A percentile compares a stretch with the other conserved stretches of the same genome.
Evolutionary conservation across 2,797 vertebrate genomes (phyloP).

Genomic region (Eulemur coronatus): DNA sequence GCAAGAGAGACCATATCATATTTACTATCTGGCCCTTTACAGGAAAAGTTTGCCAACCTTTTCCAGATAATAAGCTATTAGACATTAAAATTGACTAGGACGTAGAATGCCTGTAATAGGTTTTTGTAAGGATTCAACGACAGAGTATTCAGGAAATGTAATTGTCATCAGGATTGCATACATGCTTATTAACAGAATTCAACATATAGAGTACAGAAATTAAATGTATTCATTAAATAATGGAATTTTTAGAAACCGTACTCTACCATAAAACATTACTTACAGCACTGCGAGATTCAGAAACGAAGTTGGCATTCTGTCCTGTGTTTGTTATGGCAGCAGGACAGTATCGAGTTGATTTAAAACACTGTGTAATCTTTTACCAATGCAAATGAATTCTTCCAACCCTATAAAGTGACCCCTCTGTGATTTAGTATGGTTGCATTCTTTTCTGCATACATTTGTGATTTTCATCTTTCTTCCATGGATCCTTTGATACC

Average conservation of each 20-base stretch:
- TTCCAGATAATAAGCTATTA: background rate
- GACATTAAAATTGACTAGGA: background rate
- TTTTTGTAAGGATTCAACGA: background rate
- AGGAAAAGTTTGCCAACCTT: background rate
- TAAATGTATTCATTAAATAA: background rate
- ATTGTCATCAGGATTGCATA: background rate
- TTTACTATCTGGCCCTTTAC: background rate
- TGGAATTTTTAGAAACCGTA: background rate
- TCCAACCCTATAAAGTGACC: background rate
- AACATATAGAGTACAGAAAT: background rate
- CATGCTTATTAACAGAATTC: background rate
- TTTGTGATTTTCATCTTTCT: background rate
- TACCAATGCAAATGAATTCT: background rate
- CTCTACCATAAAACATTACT: background rate
- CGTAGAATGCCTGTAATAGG: background rate
- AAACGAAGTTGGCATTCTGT: background rate
- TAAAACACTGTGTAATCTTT: background rate
- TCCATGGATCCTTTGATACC: too few relatives aligned
- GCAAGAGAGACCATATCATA: background rate
- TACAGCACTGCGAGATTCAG: background rate
- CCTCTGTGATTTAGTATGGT: background rate
- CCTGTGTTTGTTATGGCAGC: background rate
- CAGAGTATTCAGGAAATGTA: background rate
- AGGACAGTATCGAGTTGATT: background rate
- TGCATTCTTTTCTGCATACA: background rate